Conservation (phyloP, 2,113 vertebrate genomes). For the Thamnophis sirtalis region DNA sequence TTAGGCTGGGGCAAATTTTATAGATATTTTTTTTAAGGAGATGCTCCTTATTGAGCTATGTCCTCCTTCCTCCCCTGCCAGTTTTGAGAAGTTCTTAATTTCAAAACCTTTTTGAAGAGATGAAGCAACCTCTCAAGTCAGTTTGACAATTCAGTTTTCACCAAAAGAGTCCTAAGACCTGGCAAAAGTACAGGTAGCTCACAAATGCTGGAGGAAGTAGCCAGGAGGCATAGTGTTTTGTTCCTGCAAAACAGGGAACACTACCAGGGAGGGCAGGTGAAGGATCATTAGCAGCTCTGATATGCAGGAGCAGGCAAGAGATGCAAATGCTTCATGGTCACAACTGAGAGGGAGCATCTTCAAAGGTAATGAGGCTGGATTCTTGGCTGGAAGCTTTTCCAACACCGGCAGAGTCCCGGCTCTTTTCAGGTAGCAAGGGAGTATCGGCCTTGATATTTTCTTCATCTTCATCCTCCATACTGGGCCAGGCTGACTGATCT, state of each 20-base stretch:
- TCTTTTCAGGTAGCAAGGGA: conserved; percentile 68
- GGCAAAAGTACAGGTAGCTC: not conserved
- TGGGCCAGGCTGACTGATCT: conserved; percentile 93
- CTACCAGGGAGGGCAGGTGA: not conserved
- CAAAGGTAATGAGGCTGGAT: conserved; percentile 90
- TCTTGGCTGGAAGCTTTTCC: conserved; percentile 71
- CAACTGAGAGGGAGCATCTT: conserved; percentile 81
- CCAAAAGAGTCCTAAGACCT: not conserved
- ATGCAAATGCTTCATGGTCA: conserved; percentile 57
- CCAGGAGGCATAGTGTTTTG: not conserved
- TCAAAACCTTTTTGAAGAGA: conserved; percentile 5
- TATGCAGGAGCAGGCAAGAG: conserved; percentile 31
- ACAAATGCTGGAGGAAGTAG: conserved; percentile 34
- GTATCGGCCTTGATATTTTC: conserved; percentile 71
- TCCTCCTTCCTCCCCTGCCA: not conserved
- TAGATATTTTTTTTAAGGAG: not conserved
- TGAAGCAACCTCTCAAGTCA: not conserved
- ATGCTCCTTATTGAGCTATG: not conserved
- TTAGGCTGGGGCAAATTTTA: not conserved
- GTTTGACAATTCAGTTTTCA: not conserved
- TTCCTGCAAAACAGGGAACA: conserved; percentile 21
- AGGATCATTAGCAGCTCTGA: conserved; percentile 48
- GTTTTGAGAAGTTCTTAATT: not conserved
- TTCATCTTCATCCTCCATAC: conserved; percentile 96
- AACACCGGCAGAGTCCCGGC: conserved; percentile 31